Evolutionary conservation across 2,888 invertebrate genomes (phyloP), one percentile per base, ranked within the genome.

Genomic region (Seira ritae): DNA sequence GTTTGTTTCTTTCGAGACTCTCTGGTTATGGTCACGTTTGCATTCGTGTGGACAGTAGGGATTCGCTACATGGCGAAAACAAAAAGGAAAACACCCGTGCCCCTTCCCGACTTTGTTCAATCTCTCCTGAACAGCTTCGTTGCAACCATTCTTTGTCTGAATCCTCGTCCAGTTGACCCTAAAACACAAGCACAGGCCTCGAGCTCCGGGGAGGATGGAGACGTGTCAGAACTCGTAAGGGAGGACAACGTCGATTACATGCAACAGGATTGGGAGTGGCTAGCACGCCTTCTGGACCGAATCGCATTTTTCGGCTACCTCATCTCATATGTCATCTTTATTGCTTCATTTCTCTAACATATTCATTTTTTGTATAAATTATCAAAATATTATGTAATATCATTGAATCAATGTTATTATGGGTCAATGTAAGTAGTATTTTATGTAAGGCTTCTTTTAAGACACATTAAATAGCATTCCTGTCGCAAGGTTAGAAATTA

Each of bases 1-100:
- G 85, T 85, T 42, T 69, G 62, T 50, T 86, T 80, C 42, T 86
- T 84, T 31, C 73, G 84, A 1, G 85, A 86, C 31, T 86, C 85
- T 10, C 42, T 86, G 12, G 55, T 86, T 12, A 84, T 86, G 85
- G 81, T 79, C 6, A 78, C 72, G 1, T 50, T 75, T 12, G 84
- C 73, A 24, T 46, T 86, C n/a, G 65, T 76, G 4, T 86, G 85
- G 85, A 84, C 81, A 1, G 78, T 86, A 0, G 23, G 55, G 8
- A 70, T 86, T 3, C 81, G 84, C 0, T 79, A 84, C 42, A 19
- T 86, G 6, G 84, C 85, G 0, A 78, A 72, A 24, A 71, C 81
- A n/a, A 80, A 75, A 22, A 15, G 75, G 55, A 72, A 37, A n/a
- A 37, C 78, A 3, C 74, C 80, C 2, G 77, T 85, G 10, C 83